Evolutionary conservation across 1,140 invertebrate genomes (phyloP).

Genomic region (Delia radicum): DNA sequence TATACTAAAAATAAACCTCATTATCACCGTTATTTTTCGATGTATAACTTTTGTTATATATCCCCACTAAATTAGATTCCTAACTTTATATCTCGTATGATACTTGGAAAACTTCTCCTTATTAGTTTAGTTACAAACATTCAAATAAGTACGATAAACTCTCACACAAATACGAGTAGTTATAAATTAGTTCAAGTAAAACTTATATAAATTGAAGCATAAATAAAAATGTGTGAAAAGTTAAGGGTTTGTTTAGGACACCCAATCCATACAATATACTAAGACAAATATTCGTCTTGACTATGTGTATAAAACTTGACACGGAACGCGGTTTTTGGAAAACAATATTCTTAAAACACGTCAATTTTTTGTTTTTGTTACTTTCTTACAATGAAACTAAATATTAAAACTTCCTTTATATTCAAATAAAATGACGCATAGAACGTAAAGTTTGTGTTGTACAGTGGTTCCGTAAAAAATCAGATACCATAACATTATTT

Average conservation of each 20-base stretch:
- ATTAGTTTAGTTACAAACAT: too few relatives aligned
- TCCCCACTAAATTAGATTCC: too few relatives aligned
- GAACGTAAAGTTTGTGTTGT: background rate
- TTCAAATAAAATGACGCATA: background rate
- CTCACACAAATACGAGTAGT: too few relatives aligned
- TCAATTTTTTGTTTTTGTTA: background rate
- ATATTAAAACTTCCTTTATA: conserved; percentile 11
- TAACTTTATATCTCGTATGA: too few relatives aligned
- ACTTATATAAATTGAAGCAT: background rate
- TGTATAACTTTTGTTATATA: too few relatives aligned
- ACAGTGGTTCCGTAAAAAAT: too few relatives aligned
- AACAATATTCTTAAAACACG: conserved; percentile 15
- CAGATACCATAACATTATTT: too few relatives aligned
- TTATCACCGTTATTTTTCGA: too few relatives aligned
- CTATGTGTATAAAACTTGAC: background rate
- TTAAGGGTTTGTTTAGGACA: background rate
- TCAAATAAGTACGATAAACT: too few relatives aligned
- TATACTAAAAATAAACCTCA: too few relatives aligned
- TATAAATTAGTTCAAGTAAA: background rate
- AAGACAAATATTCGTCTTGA: background rate
- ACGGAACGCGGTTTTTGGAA: background rate
- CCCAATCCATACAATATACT: background rate
- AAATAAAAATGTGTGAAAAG: conserved; percentile 15
- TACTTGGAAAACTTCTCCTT: too few relatives aligned
- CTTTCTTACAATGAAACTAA: background rate